Percentiles rank a stretch among this genome's conserved stretches.
phyloP scores from a whole-genome alignment of 2,797 vertebrate species.

The Nasua narica region DNA sequence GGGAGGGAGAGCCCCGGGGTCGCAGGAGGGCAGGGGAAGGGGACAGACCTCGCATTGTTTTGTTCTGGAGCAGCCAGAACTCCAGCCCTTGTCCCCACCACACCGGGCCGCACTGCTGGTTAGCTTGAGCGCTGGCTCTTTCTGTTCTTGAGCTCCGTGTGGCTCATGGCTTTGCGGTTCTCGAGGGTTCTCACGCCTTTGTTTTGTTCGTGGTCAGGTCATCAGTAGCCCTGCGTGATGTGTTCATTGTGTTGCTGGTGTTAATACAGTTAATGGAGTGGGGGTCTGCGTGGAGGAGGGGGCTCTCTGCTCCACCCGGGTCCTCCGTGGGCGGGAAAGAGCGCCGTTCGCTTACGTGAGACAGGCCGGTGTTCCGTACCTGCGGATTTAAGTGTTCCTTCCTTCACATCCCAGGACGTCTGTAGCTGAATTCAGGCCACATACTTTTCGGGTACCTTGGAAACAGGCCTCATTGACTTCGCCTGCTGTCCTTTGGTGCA shows the following conservation, averaged over 20 bases:
- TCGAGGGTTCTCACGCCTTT: not conserved
- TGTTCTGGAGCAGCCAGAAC: not conserved
- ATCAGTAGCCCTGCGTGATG: not conserved
- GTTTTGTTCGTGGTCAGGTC: not conserved
- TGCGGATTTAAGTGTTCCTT: not conserved
- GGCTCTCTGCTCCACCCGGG: not conserved
- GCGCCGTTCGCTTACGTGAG: not conserved
- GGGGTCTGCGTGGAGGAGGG: not conserved
- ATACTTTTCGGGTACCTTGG: not conserved
- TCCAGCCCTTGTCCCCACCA: not conserved
- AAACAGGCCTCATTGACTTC: not conserved
- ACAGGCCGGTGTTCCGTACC: not conserved
- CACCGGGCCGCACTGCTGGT: not conserved
- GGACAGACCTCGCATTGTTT: not conserved
- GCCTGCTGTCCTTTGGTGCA: not conserved
- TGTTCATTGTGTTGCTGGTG: not conserved
- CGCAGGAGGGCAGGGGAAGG: no score
- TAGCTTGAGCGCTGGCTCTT: not conserved
- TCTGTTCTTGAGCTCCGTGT: not conserved
- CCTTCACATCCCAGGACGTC: not conserved
- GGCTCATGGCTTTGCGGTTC: not conserved
- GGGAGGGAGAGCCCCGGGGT: not conserved
- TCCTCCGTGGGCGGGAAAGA: not conserved
- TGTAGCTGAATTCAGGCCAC: not conserved
- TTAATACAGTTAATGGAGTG: fast-evolving